Base-by-base conservation (phyloP, 1,140 invertebrate genomes). In the Rhynchophorus ferrugineus region DNA sequence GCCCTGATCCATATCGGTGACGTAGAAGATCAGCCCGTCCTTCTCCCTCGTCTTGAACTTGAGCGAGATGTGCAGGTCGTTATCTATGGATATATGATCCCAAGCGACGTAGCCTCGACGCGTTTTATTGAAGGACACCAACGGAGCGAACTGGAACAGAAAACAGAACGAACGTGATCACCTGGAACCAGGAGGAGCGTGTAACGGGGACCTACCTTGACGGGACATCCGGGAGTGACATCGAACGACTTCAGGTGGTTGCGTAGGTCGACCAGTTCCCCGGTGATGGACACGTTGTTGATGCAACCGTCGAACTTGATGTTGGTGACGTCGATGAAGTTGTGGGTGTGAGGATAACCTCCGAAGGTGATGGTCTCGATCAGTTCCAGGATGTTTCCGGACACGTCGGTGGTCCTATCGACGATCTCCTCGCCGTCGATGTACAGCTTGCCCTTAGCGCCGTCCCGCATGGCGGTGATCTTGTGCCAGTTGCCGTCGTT, bases 231-330 rank as follows among this genome's bases (percentile, higher is more conserved):
- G 14, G 85, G 81, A 22, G 80, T 79, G 0, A 94, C 83, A 38
- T 89, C 90, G 21, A 84, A 82, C 0, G 86, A 81, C 62, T 89
- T 82, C 2, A 83, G 72, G 57, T 87, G 85, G 51, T 84, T 78
- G 44, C 78, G 86, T 0, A 97, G 73, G 68, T 95, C 87, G 20
- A 91, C 78, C n/a, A 79, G 76, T 5, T 76, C 76, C 0, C 80
- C 77, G 7, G 81, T 78, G 39, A 98, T 83, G 16, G 78, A 74
- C 1, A 98, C 81, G 52, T 88, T 78, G 60, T 90, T 81, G 34
- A 99, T 87, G 66, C 95, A 99, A 2, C 95, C 95, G 62, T 95
- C 91, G 68, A 97, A 98, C 43, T 87, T 87, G 18, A 77, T 70
- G 37, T 78, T 79, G 0, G 80, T 82, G 0, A 88, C 82, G 22